phyloP scores from a whole-genome alignment of 2,113 vertebrate genomes.

The Engystomops pustulosus region DNA sequence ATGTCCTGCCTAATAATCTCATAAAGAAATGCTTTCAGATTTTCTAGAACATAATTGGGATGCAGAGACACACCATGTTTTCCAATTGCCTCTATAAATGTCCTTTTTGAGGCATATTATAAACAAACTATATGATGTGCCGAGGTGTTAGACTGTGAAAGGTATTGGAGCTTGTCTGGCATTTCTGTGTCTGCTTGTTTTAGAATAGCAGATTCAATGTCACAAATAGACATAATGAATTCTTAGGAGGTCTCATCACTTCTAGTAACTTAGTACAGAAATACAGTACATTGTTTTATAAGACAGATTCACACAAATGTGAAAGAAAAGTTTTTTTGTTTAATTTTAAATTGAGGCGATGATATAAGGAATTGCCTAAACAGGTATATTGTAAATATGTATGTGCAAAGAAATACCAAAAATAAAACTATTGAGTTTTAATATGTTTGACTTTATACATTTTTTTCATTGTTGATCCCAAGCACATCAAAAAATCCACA shows the following conservation, averaged over 20 bases:
- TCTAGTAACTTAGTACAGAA: constrained; percentile 3
- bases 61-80: constrained; percentile 28
- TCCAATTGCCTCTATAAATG: constrained; percentile 48
- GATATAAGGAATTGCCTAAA: background rate
- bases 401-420: background rate
- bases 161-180: constrained; percentile 58
- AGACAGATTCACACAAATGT: background rate
- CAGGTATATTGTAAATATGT: background rate
- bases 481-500: no score
- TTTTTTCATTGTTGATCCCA: no score
- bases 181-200: constrained; percentile 53
- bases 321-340: background rate
- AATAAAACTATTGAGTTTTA: no score
- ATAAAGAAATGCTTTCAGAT: background rate
- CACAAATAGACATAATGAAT: constrained; percentile 57
- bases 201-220: constrained; percentile 52
- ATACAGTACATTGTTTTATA: constrained; percentile 21
- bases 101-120: constrained; percentile 47
- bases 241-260: constrained; percentile 49
- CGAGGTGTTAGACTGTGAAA: constrained; percentile 56
- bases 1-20: background rate
- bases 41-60: constrained; percentile 34
- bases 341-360: background rate
- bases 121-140: constrained; percentile 50
- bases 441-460: no score